phyloP scores from a whole-genome alignment of 2,888 invertebrate species.

The Phortica okadai region DNA sequence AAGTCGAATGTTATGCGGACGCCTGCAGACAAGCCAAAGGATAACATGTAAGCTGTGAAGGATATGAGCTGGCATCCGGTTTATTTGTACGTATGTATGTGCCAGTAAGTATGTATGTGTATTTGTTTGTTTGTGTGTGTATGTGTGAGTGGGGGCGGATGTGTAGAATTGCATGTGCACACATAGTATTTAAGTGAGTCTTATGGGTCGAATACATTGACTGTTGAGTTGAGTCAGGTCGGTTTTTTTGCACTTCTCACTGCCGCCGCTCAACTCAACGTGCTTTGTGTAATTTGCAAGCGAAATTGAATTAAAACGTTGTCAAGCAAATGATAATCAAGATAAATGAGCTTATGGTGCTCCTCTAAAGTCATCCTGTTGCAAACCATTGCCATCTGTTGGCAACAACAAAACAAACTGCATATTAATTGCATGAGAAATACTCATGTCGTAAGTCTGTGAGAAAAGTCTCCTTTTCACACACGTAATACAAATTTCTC shows the following conservation, averaged over 20 bases:
- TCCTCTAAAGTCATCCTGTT: background rate
- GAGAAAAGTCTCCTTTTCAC: too few relatives aligned
- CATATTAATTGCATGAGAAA: too few relatives aligned
- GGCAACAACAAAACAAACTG: too few relatives aligned
- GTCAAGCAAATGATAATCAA: constrained; percentile 20
- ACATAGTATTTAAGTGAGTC: background rate
- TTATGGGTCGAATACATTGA: background rate
- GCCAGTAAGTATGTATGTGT: background rate
- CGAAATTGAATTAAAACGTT: constrained; percentile 28
- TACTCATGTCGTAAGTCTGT: too few relatives aligned
- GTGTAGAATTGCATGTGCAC: constrained; percentile 27
- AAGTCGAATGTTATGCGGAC: constrained; percentile 24
- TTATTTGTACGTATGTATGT: background rate
- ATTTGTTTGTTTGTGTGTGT: background rate
- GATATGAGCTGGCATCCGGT: background rate
- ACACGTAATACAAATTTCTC: too few relatives aligned
- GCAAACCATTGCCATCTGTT: too few relatives aligned
- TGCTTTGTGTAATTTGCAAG: constrained; percentile 19
- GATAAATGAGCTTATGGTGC: constrained; percentile 14
- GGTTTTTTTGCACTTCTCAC: background rate
- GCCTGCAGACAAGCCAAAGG: constrained; percentile 21
- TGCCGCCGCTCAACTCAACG: background rate
- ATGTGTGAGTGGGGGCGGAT: constrained; percentile 6
- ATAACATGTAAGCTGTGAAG: background rate
- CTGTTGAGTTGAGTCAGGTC: background rate